These are phyloP conservation scores for Anagyrus pseudococci DNA, from an alignment of 2,888 invertebrate species.

Conservation along the genomic window DNA sequence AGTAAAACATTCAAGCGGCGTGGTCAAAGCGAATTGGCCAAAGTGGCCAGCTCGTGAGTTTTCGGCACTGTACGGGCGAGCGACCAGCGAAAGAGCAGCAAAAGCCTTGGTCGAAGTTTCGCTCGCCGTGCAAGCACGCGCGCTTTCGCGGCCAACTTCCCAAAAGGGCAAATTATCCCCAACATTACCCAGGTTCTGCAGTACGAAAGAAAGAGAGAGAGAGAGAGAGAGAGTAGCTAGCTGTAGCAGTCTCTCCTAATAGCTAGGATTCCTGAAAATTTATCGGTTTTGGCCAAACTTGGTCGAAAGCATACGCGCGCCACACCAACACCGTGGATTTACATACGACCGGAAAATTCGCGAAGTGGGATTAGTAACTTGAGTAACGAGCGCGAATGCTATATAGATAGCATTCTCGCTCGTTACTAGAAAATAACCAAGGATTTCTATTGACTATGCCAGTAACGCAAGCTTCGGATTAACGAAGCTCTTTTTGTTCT, in stretches of 20 bases:
- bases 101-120: too few relatives aligned
- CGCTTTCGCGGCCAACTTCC: too few relatives aligned
- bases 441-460: too few relatives aligned
- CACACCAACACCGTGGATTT: slow-evolving; percentile 1
- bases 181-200: background rate
- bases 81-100: slow-evolving; percentile 34
- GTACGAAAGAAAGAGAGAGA: background rate
- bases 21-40: background rate
- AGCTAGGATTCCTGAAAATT: slow-evolving; percentile 49
- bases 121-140: too few relatives aligned
- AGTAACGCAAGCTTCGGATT: too few relatives aligned
- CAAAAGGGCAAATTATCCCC: slow-evolving; percentile 1
- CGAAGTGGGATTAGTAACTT: slow-evolving; percentile 13
- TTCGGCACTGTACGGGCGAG: too few relatives aligned
- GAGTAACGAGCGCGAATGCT: background rate
- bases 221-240: background rate
- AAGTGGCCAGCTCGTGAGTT: slow-evolving; percentile 32
- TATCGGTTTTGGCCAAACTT: slow-evolving; percentile 42
- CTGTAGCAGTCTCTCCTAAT: slow-evolving; percentile 41
- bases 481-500: too few relatives aligned
- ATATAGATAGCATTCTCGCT: too few relatives aligned
- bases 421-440: too few relatives aligned
- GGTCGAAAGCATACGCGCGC: background rate
- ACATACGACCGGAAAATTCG: slow-evolving; percentile 11
- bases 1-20: background rate